These are phyloP conservation scores for Leptopilina boulardi DNA, from an alignment of 1,140 invertebrate species.

Conservation along the genomic window DNA sequence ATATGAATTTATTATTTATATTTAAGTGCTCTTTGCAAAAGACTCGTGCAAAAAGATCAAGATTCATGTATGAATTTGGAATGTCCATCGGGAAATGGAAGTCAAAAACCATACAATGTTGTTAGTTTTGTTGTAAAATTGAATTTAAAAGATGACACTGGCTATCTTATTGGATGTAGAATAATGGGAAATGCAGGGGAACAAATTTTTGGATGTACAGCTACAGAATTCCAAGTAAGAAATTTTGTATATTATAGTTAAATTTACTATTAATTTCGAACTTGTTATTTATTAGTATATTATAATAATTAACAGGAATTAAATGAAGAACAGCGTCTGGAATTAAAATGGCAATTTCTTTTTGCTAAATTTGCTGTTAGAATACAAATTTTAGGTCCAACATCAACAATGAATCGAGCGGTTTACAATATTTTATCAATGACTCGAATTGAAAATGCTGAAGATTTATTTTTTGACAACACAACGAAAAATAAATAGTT, in stretches of 20 bases:
- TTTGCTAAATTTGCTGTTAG: slow-evolving; percentile 62
- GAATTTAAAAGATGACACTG: slow-evolving; percentile 73
- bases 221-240: slow-evolving; percentile 63
- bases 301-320: slow-evolving; percentile 56
- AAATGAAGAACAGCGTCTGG: slow-evolving; percentile 54
- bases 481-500: background rate
- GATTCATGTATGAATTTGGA: slow-evolving; percentile 74
- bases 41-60: slow-evolving; percentile 49
- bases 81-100: slow-evolving; percentile 72
- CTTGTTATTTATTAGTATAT: slow-evolving; percentile 18
- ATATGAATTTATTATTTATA: slow-evolving; percentile 23
- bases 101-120: slow-evolving; percentile 60
- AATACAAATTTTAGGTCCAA: slow-evolving; percentile 69
- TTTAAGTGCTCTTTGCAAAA: slow-evolving; percentile 71
- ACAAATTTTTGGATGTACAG: slow-evolving; percentile 61
- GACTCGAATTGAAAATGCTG: slow-evolving; percentile 34
- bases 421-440: slow-evolving; percentile 71
- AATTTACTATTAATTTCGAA: slow-evolving; percentile 1
- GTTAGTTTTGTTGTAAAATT: slow-evolving; percentile 67
- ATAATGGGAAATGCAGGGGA: slow-evolving; percentile 68
- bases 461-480: slow-evolving; percentile 39
- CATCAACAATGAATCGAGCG: slow-evolving; percentile 53
- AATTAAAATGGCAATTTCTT: slow-evolving; percentile 65
- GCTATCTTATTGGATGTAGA: slow-evolving; percentile 71
- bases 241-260: slow-evolving; percentile 33